Percentiles rank a stretch among this genome's conserved stretches.
These are phyloP conservation scores for Drosophila watanabei DNA, from an alignment of 1,140 invertebrate species.

Conservation along the genomic window DNA sequence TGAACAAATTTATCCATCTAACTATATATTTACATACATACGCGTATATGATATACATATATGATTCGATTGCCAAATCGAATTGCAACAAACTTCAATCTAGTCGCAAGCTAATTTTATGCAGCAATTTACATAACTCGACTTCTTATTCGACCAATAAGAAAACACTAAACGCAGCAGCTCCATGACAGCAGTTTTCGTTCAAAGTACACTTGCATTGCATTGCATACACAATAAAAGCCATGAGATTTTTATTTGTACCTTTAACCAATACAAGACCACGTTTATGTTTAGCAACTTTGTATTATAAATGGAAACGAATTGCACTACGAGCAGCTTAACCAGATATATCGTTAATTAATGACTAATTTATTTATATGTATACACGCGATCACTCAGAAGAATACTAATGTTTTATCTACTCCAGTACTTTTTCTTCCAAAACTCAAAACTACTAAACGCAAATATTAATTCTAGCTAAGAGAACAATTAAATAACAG, in stretches of 20 bases:
- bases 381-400: slow-evolving; percentile 24
- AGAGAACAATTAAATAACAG: slow-evolving; percentile 21
- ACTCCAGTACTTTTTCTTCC: slow-evolving; percentile 63
- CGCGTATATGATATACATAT: slow-evolving; percentile 62
- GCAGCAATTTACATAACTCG: slow-evolving; percentile 70
- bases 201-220: slow-evolving; percentile 25
- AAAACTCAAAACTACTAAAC: slow-evolving; percentile 44
- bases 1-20: slow-evolving; percentile 73
- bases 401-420: slow-evolving; percentile 59
- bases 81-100: slow-evolving; percentile 68
- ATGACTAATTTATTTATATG: slow-evolving; percentile 73
- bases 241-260: slow-evolving; percentile 79
- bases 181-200: slow-evolving; percentile 30
- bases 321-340: slow-evolving; percentile 61
- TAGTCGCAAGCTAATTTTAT: slow-evolving; percentile 76
- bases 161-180: slow-evolving; percentile 22
- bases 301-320: slow-evolving; percentile 59
- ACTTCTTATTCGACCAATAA: slow-evolving; percentile 57
- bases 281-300: slow-evolving; percentile 50
- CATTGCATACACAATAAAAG: slow-evolving; percentile 21
- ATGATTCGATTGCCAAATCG: slow-evolving; percentile 60
- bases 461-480: slow-evolving; percentile 44
- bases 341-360: slow-evolving; percentile 70
- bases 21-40: slow-evolving; percentile 62
- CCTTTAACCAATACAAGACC: slow-evolving; percentile 50